phyloP scores from a whole-genome alignment of 2,797 vertebrate genomes.

The Gila robusta region DNA sequence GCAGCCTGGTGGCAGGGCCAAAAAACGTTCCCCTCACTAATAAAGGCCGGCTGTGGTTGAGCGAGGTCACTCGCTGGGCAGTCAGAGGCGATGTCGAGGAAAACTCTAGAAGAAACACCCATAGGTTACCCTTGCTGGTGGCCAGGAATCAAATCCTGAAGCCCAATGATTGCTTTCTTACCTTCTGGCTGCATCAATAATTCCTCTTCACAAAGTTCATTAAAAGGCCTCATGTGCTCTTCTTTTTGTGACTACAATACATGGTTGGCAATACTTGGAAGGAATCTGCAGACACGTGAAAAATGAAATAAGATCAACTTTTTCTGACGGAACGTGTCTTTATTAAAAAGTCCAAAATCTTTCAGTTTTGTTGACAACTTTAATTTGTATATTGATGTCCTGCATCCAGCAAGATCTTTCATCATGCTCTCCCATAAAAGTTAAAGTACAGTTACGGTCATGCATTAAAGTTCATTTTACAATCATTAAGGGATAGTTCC shows the following conservation, averaged over 20 bases:
- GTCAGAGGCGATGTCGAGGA: conserved; percentile 95
- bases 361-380: not conserved
- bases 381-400: not conserved
- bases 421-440: not conserved
- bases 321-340: not conserved
- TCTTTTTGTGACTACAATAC: conserved; percentile 97
- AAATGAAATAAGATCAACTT: not conserved
- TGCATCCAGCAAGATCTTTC: not conserved
- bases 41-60: conserved; percentile 97
- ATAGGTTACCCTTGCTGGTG: not conserved
- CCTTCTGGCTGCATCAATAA: conserved; percentile 95
- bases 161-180: conserved; percentile 63
- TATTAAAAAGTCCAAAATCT: not conserved
- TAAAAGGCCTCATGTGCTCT: conserved; percentile 97
- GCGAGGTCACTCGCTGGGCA: conserved; percentile 91
- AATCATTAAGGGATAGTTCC: no score
- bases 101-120: conserved; percentile 82
- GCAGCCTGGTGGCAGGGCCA: conserved; percentile 91
- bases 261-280: conserved; percentile 98
- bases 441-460: no score
- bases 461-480: no score
- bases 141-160: not conserved
- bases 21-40: conserved; percentile 96
- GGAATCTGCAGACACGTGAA: conserved; percentile 83
- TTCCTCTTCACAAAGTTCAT: conserved; percentile 98